phyloP scores from a whole-genome alignment of 2,797 vertebrate genomes.

The Thripadectes ignobilis region DNA sequence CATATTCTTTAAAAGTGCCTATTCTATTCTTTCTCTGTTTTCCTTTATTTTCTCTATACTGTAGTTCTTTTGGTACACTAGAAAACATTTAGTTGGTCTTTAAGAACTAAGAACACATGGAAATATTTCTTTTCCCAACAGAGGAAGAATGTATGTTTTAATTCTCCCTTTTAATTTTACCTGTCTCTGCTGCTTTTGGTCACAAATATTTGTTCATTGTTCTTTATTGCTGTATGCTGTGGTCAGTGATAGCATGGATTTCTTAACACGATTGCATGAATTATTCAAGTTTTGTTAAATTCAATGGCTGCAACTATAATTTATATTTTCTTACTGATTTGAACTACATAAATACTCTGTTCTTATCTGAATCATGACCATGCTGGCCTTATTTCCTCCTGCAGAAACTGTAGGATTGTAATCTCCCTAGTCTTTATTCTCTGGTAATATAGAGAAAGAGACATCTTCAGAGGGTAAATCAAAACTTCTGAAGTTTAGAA shows the following conservation, averaged over 20 bases:
- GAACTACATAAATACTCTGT: not conserved
- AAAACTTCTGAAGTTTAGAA: not conserved
- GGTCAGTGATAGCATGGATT: not conserved
- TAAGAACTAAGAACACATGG: not conserved
- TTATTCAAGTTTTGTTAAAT: not conserved
- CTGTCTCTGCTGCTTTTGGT: not conserved
- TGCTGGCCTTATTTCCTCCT: not conserved
- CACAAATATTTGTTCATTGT: not conserved
- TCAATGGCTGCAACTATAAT: not conserved
- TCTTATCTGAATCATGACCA: not conserved
- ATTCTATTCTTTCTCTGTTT: not conserved
- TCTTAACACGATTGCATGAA: not conserved
- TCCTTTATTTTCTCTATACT: not conserved
- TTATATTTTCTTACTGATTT: not conserved
- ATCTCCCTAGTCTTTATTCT: not conserved
- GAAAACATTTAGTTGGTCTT: not conserved
- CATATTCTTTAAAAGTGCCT: not conserved
- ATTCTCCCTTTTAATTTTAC: not conserved
- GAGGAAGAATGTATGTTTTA: not conserved
- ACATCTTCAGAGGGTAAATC: not conserved
- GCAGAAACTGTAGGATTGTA: not conserved
- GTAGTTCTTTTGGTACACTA: not conserved
- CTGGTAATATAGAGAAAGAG: not conserved
- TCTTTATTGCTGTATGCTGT: not conserved
- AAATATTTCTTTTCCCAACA: not conserved